Evolutionary conservation across 2,888 invertebrate species (phyloP).

Genomic region (Napeogenes inachia): DNA sequence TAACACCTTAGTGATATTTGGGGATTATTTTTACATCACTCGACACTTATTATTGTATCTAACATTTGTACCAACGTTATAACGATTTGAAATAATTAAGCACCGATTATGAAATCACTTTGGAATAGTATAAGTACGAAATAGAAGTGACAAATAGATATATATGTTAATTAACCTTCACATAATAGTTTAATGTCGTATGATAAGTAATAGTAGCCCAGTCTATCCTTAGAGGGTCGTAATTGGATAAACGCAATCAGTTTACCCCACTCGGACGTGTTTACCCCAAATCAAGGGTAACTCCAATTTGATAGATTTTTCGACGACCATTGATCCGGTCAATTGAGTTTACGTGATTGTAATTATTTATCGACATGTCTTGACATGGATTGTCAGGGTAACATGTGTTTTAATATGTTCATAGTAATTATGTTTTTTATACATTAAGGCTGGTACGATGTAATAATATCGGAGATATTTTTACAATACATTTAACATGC

Average conservation of each 20-base stretch:
- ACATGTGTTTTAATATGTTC: no score
- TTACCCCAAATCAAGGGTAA: constrained; percentile 67
- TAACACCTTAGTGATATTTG: constrained; percentile 50
- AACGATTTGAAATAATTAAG: no score
- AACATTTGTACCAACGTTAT: not conserved
- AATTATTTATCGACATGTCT: not conserved
- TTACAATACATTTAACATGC: constrained; percentile 5
- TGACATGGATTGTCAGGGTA: not conserved
- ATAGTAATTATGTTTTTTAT: no score
- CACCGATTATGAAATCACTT: no score
- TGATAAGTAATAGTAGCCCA: constrained; percentile 40
- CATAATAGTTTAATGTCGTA: constrained; percentile 7
- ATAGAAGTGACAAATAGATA: no score
- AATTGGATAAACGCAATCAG: constrained; percentile 75
- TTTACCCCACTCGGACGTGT: constrained; percentile 72
- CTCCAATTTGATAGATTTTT: constrained; percentile 49
- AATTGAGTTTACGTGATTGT: constrained; percentile 22
- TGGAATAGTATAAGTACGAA: no score
- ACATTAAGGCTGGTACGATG: not conserved
- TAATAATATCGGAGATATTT: not conserved
- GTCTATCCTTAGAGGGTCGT: constrained; percentile 49
- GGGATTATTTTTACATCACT: constrained; percentile 35
- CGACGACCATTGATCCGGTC: constrained; percentile 31
- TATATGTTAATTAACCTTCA: no score
- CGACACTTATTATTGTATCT: constrained; percentile 2